Percentiles rank a stretch among this genome's conserved stretches.
These are phyloP conservation scores for Xylocopa sonorina DNA, from an alignment of 1,140 invertebrate species.

Conservation along the genomic window DNA sequence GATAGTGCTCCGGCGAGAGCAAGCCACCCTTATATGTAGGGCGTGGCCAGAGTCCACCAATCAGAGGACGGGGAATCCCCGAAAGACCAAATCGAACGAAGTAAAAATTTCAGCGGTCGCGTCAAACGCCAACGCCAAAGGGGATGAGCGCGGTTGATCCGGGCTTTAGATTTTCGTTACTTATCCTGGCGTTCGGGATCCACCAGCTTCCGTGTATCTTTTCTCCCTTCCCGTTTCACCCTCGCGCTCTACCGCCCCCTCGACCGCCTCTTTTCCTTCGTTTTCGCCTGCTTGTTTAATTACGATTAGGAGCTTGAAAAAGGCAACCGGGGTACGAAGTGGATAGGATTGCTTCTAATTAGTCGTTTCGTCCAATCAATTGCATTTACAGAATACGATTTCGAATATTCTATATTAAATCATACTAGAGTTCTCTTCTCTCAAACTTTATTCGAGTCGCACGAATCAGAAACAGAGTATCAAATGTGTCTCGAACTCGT, in stretches of 20 bases:
- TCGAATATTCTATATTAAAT: no score
- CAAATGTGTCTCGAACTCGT: no score
- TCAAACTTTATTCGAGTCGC: no score
- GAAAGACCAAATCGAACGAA: conserved; percentile 77
- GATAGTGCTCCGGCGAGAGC: conserved; percentile 74
- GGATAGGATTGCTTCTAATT: no score
- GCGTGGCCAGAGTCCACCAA: conserved; percentile 79
- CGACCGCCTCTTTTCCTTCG: no score
- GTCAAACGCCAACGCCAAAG: conserved; percentile 75
- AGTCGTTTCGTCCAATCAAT: no score
- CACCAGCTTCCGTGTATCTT: neutral
- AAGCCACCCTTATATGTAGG: conserved; percentile 76
- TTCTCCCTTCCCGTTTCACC: neutral
- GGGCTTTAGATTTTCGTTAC: conserved; percentile 74
- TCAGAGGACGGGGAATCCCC: conserved; percentile 70
- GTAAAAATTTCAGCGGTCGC: conserved; percentile 78
- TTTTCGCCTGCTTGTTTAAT: neutral
- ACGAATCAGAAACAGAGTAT: no score
- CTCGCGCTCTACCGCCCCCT: no score
- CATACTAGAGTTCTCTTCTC: no score
- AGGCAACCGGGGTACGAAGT: no score
- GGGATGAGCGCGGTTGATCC: conserved; percentile 75
- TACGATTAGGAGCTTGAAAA: neutral
- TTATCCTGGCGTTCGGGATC: conserved; percentile 46
- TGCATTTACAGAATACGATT: no score